phyloP scores from a whole-genome alignment of 1,140 invertebrate genomes.

The Scaptomyza hsui region DNA sequence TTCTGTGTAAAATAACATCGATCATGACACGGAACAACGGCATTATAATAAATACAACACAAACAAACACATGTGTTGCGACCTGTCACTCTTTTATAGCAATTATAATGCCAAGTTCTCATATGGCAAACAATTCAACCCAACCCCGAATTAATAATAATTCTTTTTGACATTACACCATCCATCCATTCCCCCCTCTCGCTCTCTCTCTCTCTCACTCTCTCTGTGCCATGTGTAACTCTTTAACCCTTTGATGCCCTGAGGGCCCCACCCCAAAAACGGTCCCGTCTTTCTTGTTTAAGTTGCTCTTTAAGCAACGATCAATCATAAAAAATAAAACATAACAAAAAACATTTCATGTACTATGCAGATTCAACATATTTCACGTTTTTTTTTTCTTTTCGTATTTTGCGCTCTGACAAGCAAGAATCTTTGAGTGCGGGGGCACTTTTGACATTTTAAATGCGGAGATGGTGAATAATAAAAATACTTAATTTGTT shows the following conservation, averaged over 20 bases:
- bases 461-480: conserved; percentile 20
- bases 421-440: conserved; percentile 7
- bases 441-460: conserved; percentile 53
- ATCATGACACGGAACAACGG: conserved; percentile 36
- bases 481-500: conserved; percentile 7
- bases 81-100: conserved; percentile 44
- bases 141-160: conserved; percentile 51
- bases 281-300: conserved; percentile 25
- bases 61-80: conserved; percentile 41
- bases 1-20: conserved; percentile 45
- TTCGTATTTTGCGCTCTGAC: neutral
- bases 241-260: conserved; percentile 58
- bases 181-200: too few relatives aligned
- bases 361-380: conserved; percentile 44
- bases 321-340: conserved; percentile 62
- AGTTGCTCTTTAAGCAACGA: conserved; percentile 68
- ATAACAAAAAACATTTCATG: conserved; percentile 31
- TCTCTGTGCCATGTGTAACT: conserved; percentile 71
- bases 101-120: conserved; percentile 53
- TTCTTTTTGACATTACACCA: conserved; percentile 33
- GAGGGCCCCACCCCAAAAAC: conserved; percentile 23
- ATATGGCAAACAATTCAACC: conserved; percentile 22
- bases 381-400: conserved; percentile 5
- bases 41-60: neutral
- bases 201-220: too few relatives aligned